These are phyloP conservation scores for Zaprionus capensis DNA, from an alignment of 1,140 invertebrate species.

Conservation along the genomic window DNA sequence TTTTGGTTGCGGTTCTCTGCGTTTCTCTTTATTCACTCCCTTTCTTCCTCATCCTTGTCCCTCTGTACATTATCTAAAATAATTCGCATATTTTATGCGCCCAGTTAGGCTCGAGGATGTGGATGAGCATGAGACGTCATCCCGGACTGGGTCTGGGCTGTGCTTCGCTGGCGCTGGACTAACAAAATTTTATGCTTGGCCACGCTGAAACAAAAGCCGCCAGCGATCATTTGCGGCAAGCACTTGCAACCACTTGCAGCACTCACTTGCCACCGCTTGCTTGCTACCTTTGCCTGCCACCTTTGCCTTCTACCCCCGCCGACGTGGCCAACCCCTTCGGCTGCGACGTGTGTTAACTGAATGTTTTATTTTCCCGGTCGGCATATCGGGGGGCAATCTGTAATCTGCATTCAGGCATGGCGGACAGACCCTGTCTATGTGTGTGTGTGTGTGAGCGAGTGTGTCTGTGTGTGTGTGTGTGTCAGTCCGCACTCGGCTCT, in stretches of 20 bases:
- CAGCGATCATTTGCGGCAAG: neutral
- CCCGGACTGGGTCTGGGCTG: conserved; percentile 14
- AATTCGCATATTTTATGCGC: conserved; percentile 38
- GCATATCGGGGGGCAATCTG: conserved; percentile 72
- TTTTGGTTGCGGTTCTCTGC: conserved; percentile 11
- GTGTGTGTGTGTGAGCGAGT: neutral
- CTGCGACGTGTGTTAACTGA: conserved; percentile 46
- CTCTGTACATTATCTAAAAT: conserved; percentile 28
- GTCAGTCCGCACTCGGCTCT: conserved; percentile 11
- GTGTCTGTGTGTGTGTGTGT: conserved; percentile 7
- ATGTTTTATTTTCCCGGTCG: conserved; percentile 37
- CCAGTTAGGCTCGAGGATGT: conserved; percentile 14
- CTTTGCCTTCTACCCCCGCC: neutral
- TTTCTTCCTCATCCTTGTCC: neutral
- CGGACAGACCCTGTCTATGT: neutral
- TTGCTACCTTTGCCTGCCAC: conserved; percentile 25
- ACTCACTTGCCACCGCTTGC: conserved; percentile 22
- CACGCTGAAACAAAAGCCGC: conserved; percentile 50
- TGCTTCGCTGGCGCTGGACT: conserved; percentile 40
- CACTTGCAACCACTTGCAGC: conserved; percentile 10
- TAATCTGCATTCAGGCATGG: conserved; percentile 65
- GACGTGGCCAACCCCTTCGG: conserved; percentile 27
- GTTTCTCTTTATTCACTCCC: neutral
- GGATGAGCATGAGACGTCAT: conserved; percentile 12
- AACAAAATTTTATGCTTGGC: conserved; percentile 56